Evolutionary conservation across 2,888 invertebrate genomes (phyloP), one percentile per base, ranked within the genome.

Genomic region (Notocelia uddmanniana): DNA sequence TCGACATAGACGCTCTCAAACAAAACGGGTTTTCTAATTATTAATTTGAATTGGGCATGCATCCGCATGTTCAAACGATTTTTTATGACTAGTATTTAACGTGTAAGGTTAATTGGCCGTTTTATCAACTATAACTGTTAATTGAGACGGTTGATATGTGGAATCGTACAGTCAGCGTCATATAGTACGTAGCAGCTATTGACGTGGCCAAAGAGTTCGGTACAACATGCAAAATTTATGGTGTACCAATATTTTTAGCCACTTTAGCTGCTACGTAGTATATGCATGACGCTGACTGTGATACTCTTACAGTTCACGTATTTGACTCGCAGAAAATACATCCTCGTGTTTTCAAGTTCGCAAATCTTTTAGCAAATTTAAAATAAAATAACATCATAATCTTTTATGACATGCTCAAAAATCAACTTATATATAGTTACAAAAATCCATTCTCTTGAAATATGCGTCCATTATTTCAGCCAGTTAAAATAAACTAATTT

Each of bases 1-100:
- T 72, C 72, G 68, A 72, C 72, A 72, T 72, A 72, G 72, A 57
- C 72, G 72, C 55, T 69, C 69, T 71, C 66, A 48, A 62, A 72
- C 72, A 68, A 71, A 66, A 72, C 72, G 60, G 60, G 72, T 72
- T 72, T 72, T 72, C 67, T 72, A 72, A 72, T 72, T 68, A 72
- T 62, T 72, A 60, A 72, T 67, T 67, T 55, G 67, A 68, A 72
- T 72, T 68, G 57, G 62, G 66, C 67, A 68, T 62, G 68, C 72
- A 72, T 68, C 60, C 72, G 72, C 62, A 57, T 68, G 67, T 67
- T 68, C 50, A 62, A 21, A 54, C 13, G 19, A 58, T 55, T 60
- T 69, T 71, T 72, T 68, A 72, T 62, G 21, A 68, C 59, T 52
- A 45, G 54, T 55, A 21, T 54, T 54, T 62, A 60, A 23, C 52